These are phyloP conservation scores for Cinclus mexicanus DNA, from an alignment of 2,113 vertebrate genomes.

Conservation along the genomic window DNA sequence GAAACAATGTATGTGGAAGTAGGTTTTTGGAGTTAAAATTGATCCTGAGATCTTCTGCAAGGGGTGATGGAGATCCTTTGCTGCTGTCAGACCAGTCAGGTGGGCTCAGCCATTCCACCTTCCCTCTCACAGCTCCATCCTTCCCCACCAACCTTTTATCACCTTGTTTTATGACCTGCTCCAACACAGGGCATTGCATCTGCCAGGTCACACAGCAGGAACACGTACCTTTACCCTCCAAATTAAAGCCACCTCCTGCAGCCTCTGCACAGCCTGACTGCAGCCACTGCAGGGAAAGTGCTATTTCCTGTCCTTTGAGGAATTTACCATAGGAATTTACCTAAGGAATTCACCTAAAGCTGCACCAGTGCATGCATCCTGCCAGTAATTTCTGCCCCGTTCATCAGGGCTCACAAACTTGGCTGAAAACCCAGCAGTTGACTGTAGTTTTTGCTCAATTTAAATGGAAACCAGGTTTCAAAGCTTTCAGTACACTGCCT, in stretches of 20 bases:
- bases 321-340: background rate
- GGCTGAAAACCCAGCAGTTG: background rate
- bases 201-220: background rate
- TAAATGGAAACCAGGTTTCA: background rate
- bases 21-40: background rate
- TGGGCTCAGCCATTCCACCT: background rate
- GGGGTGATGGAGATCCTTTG: background rate
- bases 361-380: background rate
- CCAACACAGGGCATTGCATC: background rate
- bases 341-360: background rate
- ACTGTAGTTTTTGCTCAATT: background rate
- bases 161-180: background rate
- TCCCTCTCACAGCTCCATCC: background rate
- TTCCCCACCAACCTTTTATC: fast-evolving
- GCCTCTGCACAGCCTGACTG: background rate
- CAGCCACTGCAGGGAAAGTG: background rate
- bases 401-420: background rate
- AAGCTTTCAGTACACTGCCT: background rate
- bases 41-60: background rate
- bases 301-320: background rate
- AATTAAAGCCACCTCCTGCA: background rate
- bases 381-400: background rate
- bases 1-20: background rate
- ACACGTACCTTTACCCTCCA: background rate
- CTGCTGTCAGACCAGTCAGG: fast-evolving